Conservation (phyloP, 2,113 vertebrate species). For the Clarias batrachus region DNA sequence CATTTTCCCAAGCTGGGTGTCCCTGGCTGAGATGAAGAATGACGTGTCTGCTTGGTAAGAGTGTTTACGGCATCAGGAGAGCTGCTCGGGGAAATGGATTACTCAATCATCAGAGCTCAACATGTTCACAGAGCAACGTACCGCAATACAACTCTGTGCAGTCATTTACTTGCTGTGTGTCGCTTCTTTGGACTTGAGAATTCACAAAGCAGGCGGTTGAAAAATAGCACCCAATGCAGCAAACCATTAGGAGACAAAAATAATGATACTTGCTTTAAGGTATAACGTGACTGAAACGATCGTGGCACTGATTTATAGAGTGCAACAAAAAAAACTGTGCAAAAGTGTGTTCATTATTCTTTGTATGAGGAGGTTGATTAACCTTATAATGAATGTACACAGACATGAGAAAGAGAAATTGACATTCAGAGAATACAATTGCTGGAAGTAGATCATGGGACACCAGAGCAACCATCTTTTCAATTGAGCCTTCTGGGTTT, state of each 20-base stretch:
- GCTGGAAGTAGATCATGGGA: background rate
- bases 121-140: constrained; percentile 65
- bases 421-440: background rate
- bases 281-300: background rate
- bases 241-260: background rate
- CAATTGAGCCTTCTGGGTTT: background rate
- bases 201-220: constrained; percentile 53
- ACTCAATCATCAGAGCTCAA: constrained; percentile 70
- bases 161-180: constrained; percentile 63
- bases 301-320: background rate
- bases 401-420: background rate
- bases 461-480: background rate
- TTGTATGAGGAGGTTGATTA: background rate
- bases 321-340: too few relatives aligned
- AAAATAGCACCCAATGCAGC: background rate
- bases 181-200: constrained; percentile 37
- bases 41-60: constrained; percentile 76
- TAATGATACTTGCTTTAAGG: constrained; percentile 19
- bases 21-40: constrained; percentile 76
- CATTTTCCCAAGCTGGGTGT: constrained; percentile 67
- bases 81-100: constrained; percentile 77
- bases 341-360: background rate
- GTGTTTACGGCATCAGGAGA: constrained; percentile 77
- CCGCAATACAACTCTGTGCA: constrained; percentile 70
- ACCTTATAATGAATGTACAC: constrained; percentile 1